Conservation (phyloP, 1,140 invertebrate genomes). For the Drosophila rufa region DNA sequence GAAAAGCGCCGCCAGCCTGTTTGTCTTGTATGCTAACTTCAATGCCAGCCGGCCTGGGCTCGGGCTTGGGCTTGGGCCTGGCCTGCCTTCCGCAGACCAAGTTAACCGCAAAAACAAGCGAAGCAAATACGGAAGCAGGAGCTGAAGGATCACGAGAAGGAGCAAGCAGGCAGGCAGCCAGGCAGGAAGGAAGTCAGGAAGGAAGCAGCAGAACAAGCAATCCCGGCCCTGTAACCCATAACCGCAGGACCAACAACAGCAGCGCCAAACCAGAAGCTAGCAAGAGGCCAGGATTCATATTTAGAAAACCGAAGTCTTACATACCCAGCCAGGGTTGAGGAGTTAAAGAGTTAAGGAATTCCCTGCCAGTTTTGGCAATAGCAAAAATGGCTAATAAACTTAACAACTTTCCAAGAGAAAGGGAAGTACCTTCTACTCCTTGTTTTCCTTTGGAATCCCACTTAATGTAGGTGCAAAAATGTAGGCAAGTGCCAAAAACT, state of each 20-base stretch:
- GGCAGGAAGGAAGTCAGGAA: constrained; percentile 49
- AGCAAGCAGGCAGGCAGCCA: constrained; percentile 20
- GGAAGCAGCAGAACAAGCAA: constrained; percentile 49
- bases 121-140: constrained; percentile 44
- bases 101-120: constrained; percentile 52
- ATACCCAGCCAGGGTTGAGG: constrained; percentile 2
- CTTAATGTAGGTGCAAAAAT: background rate
- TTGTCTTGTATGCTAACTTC: constrained; percentile 63
- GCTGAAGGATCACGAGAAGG: constrained; percentile 18
- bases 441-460: background rate
- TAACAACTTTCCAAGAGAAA: background rate
- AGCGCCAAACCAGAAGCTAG: constrained; percentile 40
- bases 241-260: constrained; percentile 63
- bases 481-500: background rate
- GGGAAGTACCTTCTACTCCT: rapidly evolving
- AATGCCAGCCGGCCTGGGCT: constrained; percentile 48
- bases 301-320: constrained; percentile 2
- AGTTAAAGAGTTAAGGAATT: background rate
- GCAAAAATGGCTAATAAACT: too few species aligned
- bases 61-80: background rate
- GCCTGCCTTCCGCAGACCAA: constrained; percentile 57
- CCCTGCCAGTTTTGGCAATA: background rate
- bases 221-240: constrained; percentile 68
- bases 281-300: background rate
- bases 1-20: constrained; percentile 52